Evolutionary conservation across 1,140 invertebrate species (phyloP), one percentile per base, ranked within the genome.

Genomic region (Nasonia longicornis): DNA sequence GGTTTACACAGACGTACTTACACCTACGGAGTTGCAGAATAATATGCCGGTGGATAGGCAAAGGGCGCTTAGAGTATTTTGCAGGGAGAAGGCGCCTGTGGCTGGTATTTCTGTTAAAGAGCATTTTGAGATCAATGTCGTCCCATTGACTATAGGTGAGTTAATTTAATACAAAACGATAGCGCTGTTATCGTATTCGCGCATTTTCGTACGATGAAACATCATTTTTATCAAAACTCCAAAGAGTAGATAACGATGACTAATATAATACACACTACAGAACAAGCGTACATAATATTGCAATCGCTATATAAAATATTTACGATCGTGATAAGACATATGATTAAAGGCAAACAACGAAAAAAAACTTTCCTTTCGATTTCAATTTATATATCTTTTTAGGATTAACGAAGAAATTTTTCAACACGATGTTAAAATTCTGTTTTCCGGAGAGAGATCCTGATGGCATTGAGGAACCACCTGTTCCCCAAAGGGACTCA

Each of bases 21-120:
- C 95, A 58, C 97, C 97, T 1, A 96, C 96, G 1, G 96, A 97
- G 87, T 93, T 97, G 78, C 95, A 96, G 83, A 95, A 95, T 67
- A 96, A 96, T 76, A 97, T 97, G 93, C 97, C 97, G 0, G 94
- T 98, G 29, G 97, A 97, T 81, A 92, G 90, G 74, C 88, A 96
- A 91, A 93, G 96, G 84, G 95, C 97, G 45, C 89, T 98, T 64
- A 91, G 97, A 81, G 95, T 98, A 64, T 97, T 97, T 90, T 98
- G 97, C 84, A 92, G 96, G 58, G 97, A 98, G 90, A 95, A 96
- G 84, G 96, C 96, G 72, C 95, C 97, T 26, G 98, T 99, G 52
- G 98, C 97, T 69, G 98, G 98, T 1, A 99, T 99, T 83, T 96
- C 97, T 0, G 97, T 99, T 0, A 99, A 99, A 89, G 98, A 99